Base-by-base conservation (phyloP, 2,113 vertebrate genomes). In the Electrona antarctica region DNA sequence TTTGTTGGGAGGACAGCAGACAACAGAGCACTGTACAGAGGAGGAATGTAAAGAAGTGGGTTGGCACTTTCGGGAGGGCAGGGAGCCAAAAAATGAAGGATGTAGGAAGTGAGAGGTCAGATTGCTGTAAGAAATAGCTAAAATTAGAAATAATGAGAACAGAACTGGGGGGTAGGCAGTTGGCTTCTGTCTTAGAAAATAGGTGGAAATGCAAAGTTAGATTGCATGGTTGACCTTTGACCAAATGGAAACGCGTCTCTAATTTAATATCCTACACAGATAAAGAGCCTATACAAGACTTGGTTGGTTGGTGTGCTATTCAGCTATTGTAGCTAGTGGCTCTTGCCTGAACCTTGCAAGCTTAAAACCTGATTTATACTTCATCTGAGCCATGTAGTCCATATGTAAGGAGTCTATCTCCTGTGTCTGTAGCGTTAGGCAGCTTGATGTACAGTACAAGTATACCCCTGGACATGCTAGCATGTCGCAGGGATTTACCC, bases 81-180 rank as follows among this genome's bases (percentile, higher is more conserved):
- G 7, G 9, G 33, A 60, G 66, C 58, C 55, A 60, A 65, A 41
- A 86, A 79, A 10, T 55, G 51, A 77, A 64, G 48, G 29, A 48
- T 61, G 67, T 67, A n/a, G 21, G 5, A 84, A 69, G 6, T 69
- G 51, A 82, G 60, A 81, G 74, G 64, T 77, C 74, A 79, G 3
- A 67, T 54, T 45, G 62, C 61, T 56, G 48, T 10, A 67, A 68
- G 58, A 78, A 82, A 71, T 7, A 67, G 73, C 65, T 81, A 80
- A 87, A 88, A 82, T 81, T 82, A 87, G 83, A 77, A 73, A 67
- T 61, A 8, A 64, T 45, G 28, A 74, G 65, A 81, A 54, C 75
- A 54, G 11, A 61, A 29, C 58, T 67, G 45, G 14, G 13, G 46
- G 8, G 56, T 21, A 52, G 76, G 59, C 47, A 73, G 54, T 56